phyloP scores from a whole-genome alignment of 2,797 vertebrate genomes.

The Amphiprion clarkii region DNA sequence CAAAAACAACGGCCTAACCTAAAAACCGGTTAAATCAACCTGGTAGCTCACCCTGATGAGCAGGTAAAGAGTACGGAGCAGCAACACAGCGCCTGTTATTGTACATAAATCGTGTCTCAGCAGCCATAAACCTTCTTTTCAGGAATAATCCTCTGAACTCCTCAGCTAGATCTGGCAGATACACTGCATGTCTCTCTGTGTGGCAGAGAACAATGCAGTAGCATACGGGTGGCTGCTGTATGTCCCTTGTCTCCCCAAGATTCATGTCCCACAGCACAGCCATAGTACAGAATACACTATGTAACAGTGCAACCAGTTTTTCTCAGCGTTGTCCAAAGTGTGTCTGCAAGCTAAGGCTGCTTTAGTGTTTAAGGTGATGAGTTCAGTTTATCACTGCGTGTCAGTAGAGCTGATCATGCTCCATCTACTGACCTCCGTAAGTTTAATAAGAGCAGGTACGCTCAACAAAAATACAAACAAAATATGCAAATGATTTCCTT shows the following conservation, averaged over 20 bases:
- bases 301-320: slow-evolving; percentile 2
- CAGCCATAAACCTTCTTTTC: slow-evolving; percentile 18
- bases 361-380: slow-evolving; percentile 10
- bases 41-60: slow-evolving; percentile 1
- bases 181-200: background rate
- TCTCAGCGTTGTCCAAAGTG: background rate
- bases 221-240: background rate
- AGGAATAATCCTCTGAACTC: slow-evolving; percentile 21
- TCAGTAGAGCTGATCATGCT: slow-evolving; percentile 8
- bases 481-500: too few relatives aligned
- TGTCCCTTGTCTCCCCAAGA: background rate
- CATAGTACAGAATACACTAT: slow-evolving; percentile 6
- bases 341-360: slow-evolving; percentile 7
- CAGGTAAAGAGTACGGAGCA: background rate
- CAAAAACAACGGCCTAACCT: background rate
- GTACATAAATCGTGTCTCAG: background rate
- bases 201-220: slow-evolving; percentile 2
- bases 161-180: slow-evolving; percentile 4
- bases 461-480: too few relatives aligned
- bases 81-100: background rate
- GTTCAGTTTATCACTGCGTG: slow-evolving; percentile 5
- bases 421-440: slow-evolving; percentile 8
- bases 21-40: slow-evolving; percentile 4
- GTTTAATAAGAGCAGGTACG: background rate
- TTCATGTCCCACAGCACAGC: background rate